Evolutionary conservation across 1,140 invertebrate genomes (phyloP).

Genomic region (Tetraneura akinire): DNA sequence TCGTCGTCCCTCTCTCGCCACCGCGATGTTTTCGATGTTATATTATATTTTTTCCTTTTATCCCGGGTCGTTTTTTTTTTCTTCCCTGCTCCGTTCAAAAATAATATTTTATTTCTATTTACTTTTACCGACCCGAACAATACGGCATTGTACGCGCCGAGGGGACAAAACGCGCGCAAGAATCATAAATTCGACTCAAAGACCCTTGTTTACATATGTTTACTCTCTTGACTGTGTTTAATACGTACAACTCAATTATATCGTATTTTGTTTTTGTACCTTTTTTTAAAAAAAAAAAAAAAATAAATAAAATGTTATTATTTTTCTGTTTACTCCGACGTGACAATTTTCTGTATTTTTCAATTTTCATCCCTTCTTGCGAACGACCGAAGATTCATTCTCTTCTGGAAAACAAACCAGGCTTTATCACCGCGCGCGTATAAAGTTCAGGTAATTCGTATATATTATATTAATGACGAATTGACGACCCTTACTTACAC

Average conservation of each 20-base stretch:
- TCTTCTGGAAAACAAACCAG: not conserved
- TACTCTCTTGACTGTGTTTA: conserved; percentile 23
- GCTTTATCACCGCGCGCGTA: too few species aligned
- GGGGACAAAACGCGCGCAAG: not conserved
- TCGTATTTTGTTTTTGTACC: conserved; percentile 41
- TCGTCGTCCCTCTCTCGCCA: not conserved
- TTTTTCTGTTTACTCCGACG: not conserved
- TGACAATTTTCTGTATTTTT: conserved; percentile 11
- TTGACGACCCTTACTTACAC: too few species aligned
- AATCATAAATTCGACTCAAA: conserved; percentile 16
- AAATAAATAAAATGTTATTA: too few species aligned
- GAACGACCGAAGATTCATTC: too few species aligned
- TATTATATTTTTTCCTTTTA: conserved; percentile 16
- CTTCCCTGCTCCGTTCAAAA: conserved; percentile 2
- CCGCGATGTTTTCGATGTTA: not conserved
- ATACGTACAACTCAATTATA: conserved; percentile 47
- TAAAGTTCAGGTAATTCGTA: conserved; percentile 24
- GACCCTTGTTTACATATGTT: conserved; percentile 48
- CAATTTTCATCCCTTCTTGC: not conserved
- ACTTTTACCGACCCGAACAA: conserved; percentile 27
- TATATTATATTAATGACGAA: not conserved
- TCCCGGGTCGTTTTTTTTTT: not conserved
- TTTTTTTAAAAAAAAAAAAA: too few species aligned
- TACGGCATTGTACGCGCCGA: not conserved
- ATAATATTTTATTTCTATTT: conserved; percentile 17